Base-by-base conservation (phyloP, 2,113 vertebrate species). In the Pseudopodoces humilis region DNA sequence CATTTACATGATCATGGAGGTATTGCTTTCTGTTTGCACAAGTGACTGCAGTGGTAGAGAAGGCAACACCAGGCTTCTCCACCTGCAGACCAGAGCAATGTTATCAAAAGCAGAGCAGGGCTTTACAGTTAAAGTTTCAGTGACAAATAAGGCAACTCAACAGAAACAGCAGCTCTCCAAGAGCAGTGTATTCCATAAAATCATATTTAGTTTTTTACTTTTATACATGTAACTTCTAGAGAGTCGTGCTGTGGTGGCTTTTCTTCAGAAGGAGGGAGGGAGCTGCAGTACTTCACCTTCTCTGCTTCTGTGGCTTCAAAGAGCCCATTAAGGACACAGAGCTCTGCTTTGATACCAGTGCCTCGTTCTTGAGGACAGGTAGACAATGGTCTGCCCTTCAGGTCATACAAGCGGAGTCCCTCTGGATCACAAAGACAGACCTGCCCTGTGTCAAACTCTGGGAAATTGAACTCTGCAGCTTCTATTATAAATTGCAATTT, bases 201-300 rank as follows among this genome's bases (percentile, higher is more conserved):
- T 39, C 1, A 0, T 67, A 63, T 88, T 81, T 68, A 33, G 21
- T 53, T 88, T 86, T 53, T 74, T n/a, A 3, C 49, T 13, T 90
- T 81, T 60, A 68, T 35, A 80, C 5, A 25, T 4, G 7, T 37
- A 70, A 70, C 39, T 88, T 92, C 44, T 55, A 67, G 64, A 88
- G 76, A 91, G 59, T 25, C 7, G 0, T 68, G 64, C 80, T 86
- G 79, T 30, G 88, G 56, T 81, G 82, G 13, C 41, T 86, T 74
- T 92, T 88, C 85, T 94, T 95, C 85, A 95, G 53, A 78, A 90
- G 39, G 71, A 86, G 28, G 76, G 52, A 80, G 23, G 50, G 56
- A 88, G 53, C 71, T 55, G 46, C 31, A 77, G 53, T 41, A 22
- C 44, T 92, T 82, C 59, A 23, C 63, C n/a, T 72, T 63, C 75